phyloP scores from a whole-genome alignment of 2,888 invertebrate species.

The Drepana falcataria region DNA sequence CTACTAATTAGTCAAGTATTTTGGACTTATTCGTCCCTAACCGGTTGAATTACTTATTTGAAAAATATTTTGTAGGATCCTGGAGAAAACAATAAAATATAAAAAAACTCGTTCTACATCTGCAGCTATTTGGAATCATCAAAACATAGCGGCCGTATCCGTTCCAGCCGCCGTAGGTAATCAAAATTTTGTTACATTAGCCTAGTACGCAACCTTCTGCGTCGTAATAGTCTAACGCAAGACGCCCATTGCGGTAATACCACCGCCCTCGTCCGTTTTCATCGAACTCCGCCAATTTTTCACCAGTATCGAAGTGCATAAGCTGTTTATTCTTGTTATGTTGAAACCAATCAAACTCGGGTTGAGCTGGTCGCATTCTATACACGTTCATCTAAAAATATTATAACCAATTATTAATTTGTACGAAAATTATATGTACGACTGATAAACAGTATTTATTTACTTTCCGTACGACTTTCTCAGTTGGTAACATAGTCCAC shows the following conservation, averaged over 20 bases:
- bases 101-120: too few relatives aligned
- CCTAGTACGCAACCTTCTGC: constrained; percentile 47
- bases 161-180: too few relatives aligned
- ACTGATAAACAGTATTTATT: not conserved
- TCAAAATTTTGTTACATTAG: too few relatives aligned
- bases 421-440: not conserved
- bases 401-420: not conserved
- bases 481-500: constrained; percentile 67
- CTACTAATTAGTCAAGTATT: too few relatives aligned
- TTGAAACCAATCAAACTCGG: constrained; percentile 69
- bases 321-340: constrained; percentile 53
- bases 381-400: constrained; percentile 60
- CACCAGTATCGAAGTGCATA: constrained; percentile 56
- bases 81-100: too few relatives aligned
- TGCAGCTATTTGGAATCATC: too few relatives aligned
- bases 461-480: constrained; percentile 68
- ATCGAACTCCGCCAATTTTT: constrained; percentile 58
- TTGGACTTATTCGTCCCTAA: too few relatives aligned
- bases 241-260: constrained; percentile 57
- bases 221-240: constrained; percentile 65
- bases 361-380: constrained; percentile 65
- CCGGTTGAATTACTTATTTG: too few relatives aligned
- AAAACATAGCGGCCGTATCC: too few relatives aligned
- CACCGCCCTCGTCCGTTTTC: constrained; percentile 57
- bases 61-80: too few relatives aligned